phyloP scores from a whole-genome alignment of 2,888 invertebrate species.

The Furcula furcula region DNA sequence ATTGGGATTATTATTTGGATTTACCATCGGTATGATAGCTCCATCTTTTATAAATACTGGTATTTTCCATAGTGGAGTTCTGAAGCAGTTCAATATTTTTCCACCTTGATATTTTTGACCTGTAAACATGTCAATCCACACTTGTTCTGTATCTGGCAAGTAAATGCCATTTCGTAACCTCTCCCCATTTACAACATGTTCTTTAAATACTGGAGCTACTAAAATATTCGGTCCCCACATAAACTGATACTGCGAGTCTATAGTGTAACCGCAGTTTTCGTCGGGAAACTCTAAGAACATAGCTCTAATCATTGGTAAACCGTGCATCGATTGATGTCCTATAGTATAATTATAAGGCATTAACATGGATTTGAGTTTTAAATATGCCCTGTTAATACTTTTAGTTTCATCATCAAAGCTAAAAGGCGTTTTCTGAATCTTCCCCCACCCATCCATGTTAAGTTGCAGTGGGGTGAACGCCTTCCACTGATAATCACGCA shows the following conservation, averaged over 20 bases:
- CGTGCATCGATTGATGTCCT: constrained; percentile 52
- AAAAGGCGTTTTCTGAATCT: constrained; percentile 63
- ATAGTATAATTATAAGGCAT: constrained; percentile 72
- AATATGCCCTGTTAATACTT: constrained; percentile 63
- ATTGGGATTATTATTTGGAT: constrained; percentile 62
- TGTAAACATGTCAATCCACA: constrained; percentile 69
- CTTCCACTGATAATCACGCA: constrained; percentile 75
- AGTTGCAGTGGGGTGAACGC: constrained; percentile 70
- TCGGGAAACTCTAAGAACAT: constrained; percentile 69
- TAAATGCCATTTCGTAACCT: constrained; percentile 57
- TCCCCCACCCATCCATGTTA: constrained; percentile 76
- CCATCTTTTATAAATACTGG: constrained; percentile 69
- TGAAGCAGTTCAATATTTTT: constrained; percentile 57
- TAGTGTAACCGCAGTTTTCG: constrained; percentile 50
- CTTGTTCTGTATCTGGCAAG: constrained; percentile 54
- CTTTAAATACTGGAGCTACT: constrained; percentile 65
- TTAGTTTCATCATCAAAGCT: constrained; percentile 57
- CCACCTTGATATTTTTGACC: constrained; percentile 69
- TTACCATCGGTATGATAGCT: constrained; percentile 66
- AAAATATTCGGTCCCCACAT: constrained; percentile 75
- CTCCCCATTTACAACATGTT: constrained; percentile 23
- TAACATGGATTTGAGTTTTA: constrained; percentile 68
- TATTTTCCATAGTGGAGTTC: constrained; percentile 64
- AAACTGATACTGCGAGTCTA: constrained; percentile 68
- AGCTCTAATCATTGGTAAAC: constrained; percentile 67